Percentiles rank a stretch among this genome's conserved stretches.
Evolutionary conservation across 2,113 vertebrate species (phyloP).

Genomic region (Perca fluviatilis): DNA sequence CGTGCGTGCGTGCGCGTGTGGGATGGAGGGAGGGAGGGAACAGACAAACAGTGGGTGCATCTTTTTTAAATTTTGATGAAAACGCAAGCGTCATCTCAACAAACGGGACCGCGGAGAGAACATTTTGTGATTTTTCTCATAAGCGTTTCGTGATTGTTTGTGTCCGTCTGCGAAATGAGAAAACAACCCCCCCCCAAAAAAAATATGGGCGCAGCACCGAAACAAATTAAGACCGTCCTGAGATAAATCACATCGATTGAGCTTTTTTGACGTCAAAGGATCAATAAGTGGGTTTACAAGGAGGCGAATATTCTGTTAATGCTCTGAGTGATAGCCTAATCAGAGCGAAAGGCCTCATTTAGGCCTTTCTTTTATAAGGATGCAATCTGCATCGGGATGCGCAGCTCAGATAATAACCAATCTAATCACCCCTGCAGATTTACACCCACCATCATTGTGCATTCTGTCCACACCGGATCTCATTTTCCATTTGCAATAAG

Average conservation of each 20-base stretch:
- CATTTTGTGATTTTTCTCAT: constrained; percentile 49
- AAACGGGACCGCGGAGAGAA: constrained; percentile 21
- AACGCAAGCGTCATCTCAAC: constrained; percentile 13
- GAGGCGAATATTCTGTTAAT: constrained; percentile 47
- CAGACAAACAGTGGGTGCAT: constrained; percentile 44
- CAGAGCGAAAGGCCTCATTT: constrained; percentile 45
- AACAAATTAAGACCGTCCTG: constrained; percentile 8
- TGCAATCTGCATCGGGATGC: constrained; percentile 46
- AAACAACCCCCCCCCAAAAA: neutral
- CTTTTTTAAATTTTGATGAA: constrained; percentile 48
- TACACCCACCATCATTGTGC: constrained; percentile 45
- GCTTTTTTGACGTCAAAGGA: constrained; percentile 33
- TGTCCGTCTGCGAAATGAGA: neutral
- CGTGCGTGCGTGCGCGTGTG: neutral
- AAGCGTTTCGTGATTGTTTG: constrained; percentile 46
- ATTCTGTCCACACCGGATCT: constrained; percentile 52
- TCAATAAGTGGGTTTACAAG: constrained; percentile 42
- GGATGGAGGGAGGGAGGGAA: neutral
- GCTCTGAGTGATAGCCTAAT: constrained; percentile 41
- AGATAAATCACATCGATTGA: constrained; percentile 23
- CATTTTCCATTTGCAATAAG: constrained; percentile 58
- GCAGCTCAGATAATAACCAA: constrained; percentile 56
- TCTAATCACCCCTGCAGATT: constrained; percentile 64
- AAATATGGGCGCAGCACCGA: neutral
- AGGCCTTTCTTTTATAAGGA: constrained; percentile 47